Conservation (phyloP, 2,888 invertebrate genomes). For the Colostygia pectinataria region DNA sequence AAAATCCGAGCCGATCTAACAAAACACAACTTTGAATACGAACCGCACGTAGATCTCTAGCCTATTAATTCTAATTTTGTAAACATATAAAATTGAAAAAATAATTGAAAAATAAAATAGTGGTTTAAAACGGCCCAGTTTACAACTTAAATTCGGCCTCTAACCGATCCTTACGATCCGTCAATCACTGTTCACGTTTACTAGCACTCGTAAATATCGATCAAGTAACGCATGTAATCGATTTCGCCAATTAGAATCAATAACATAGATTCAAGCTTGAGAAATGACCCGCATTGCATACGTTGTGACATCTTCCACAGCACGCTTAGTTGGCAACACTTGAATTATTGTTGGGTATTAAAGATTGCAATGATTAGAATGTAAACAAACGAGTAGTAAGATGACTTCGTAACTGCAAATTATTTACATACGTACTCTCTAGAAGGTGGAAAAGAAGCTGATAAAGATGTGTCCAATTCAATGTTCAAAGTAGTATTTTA, state of each 20-base stretch:
- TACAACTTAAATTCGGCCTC: constrained; percentile 3
- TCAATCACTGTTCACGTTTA: constrained; percentile 49
- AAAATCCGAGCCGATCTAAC: no score
- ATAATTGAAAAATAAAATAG: no score
- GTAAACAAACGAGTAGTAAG: constrained; percentile 6
- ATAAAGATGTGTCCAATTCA: no score
- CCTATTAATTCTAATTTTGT: no score
- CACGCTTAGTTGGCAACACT: constrained; percentile 1
- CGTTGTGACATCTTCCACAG: constrained; percentile 11
- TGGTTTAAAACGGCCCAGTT: background rate
- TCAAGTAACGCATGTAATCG: constrained; percentile 60
- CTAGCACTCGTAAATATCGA: constrained; percentile 58
- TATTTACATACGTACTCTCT: no score
- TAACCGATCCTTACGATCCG: constrained; percentile 46
- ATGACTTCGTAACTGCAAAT: background rate
- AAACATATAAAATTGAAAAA: no score
- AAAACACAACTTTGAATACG: no score
- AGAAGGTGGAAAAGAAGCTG: no score
- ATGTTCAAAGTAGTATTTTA: no score
- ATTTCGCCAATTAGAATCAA: constrained; percentile 71
- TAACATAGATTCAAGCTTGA: constrained; percentile 50
- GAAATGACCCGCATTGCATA: constrained; percentile 41
- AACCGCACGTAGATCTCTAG: no score
- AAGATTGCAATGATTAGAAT: constrained; percentile 9
- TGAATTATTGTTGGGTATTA: constrained; percentile 9